Percentiles rank a stretch among this genome's conserved stretches.
Conservation (phyloP, 1,140 invertebrate species). For the Atopsyche davidsoni region DNA sequence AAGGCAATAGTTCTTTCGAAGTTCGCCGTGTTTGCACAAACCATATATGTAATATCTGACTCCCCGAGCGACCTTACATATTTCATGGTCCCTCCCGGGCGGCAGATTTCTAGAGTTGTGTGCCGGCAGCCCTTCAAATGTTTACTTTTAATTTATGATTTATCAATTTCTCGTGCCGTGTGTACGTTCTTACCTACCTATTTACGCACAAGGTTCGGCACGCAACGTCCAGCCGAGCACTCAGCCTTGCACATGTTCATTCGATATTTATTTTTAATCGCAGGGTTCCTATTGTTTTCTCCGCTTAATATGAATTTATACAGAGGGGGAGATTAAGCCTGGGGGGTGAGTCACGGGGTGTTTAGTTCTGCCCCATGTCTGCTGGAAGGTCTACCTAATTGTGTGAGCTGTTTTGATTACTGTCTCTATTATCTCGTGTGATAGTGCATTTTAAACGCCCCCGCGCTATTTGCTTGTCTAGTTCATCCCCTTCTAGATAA, state of each 20-base stretch:
- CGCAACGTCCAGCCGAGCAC: too few relatives aligned
- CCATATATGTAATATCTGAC: too few relatives aligned
- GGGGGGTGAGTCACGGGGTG: background rate
- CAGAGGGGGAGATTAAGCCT: conserved; percentile 4
- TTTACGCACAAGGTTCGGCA: too few relatives aligned
- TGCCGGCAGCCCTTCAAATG: too few relatives aligned
- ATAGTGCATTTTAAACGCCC: conserved; percentile 1
- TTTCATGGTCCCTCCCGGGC: too few relatives aligned
- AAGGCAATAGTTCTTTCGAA: too few relatives aligned
- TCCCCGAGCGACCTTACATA: too few relatives aligned
- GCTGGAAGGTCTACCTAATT: conserved; percentile 14
- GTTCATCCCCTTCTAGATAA: background rate
- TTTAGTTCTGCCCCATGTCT: background rate
- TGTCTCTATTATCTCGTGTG: conserved; percentile 5
- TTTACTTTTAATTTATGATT: too few relatives aligned
- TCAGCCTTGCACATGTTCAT: conserved; percentile 23
- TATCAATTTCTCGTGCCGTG: too few relatives aligned
- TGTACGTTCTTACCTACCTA: too few relatives aligned
- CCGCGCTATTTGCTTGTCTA: background rate
- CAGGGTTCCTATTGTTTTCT: conserved; percentile 23
- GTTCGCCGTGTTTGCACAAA: too few relatives aligned
- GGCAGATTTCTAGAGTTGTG: too few relatives aligned
- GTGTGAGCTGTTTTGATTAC: conserved; percentile 23
- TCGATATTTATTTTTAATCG: conserved; percentile 30
- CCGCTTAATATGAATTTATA: conserved; percentile 23